Evolutionary conservation across 2,113 vertebrate genomes (phyloP).

Genomic region (Varanus komodoensis): DNA sequence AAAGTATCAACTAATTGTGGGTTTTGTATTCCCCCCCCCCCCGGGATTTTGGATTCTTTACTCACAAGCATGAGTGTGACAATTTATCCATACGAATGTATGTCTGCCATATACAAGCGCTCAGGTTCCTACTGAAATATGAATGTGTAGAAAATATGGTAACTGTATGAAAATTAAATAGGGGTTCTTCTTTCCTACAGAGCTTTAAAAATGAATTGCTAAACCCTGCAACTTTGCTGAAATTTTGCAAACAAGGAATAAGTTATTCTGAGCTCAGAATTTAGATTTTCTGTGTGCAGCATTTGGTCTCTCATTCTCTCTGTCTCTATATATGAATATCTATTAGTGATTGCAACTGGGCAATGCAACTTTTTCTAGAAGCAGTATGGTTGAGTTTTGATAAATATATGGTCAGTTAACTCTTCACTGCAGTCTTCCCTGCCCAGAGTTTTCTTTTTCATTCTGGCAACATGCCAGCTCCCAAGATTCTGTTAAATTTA

Average conservation of each 20-base stretch:
- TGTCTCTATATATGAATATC: neutral
- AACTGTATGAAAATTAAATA: neutral
- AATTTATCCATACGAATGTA: too few relatives aligned
- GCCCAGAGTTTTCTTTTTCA: constrained; percentile 39
- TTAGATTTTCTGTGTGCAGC: neutral
- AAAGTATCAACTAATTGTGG: too few relatives aligned
- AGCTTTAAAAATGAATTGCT: too few relatives aligned
- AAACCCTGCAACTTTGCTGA: neutral
- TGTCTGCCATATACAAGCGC: too few relatives aligned
- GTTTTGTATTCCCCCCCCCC: too few relatives aligned
- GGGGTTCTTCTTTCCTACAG: neutral
- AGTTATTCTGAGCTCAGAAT: neutral
- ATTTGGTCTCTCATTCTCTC: too few relatives aligned
- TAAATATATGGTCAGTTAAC: constrained; percentile 20
- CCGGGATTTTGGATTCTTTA: too few relatives aligned
- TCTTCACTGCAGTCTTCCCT: neutral
- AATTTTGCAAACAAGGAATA: neutral
- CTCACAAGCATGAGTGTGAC: too few relatives aligned
- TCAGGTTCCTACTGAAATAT: neutral
- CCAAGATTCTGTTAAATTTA: neutral
- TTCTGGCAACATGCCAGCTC: constrained; percentile 34
- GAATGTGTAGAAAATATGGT: neutral
- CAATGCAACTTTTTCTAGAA: neutral
- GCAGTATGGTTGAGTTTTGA: constrained; percentile 18
- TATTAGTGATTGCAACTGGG: neutral